Conservation (phyloP, 2,888 invertebrate species). For the Lasioglossum zephyrum region DNA sequence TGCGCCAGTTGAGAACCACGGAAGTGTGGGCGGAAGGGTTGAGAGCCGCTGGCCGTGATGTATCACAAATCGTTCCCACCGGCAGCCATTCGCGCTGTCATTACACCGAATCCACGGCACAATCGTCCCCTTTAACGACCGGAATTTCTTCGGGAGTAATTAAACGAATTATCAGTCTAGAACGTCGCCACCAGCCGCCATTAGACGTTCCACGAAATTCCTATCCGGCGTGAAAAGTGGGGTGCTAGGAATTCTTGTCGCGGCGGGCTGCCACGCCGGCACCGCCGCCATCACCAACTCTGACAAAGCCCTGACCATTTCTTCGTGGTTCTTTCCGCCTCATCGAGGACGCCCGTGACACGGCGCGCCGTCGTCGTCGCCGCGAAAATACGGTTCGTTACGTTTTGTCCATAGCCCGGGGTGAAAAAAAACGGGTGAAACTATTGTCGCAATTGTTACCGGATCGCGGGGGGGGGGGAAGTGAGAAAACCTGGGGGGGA, state of each 20-base stretch:
- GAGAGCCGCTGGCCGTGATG: neutral
- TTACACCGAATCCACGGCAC: conserved; percentile 19
- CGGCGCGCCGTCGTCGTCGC: conserved; percentile 16
- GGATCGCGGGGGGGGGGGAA: neutral
- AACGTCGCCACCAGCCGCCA: conserved; percentile 51
- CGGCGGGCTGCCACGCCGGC: conserved; percentile 11
- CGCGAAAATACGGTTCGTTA: conserved; percentile 61
- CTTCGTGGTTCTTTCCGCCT: conserved; percentile 21
- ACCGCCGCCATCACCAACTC: conserved; percentile 30
- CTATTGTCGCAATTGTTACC: conserved; percentile 38
- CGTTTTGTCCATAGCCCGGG: neutral
- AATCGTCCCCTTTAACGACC: conserved; percentile 43
- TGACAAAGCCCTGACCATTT: conserved; percentile 54
- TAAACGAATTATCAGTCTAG: conserved; percentile 62
- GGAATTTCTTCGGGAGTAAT: conserved; percentile 57
- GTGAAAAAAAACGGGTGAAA: conserved; percentile 19
- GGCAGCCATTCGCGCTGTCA: conserved; percentile 22
- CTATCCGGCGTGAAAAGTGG: conserved; percentile 36
- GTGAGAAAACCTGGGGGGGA: neutral
- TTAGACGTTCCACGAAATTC: conserved; percentile 57
- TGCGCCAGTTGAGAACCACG: neutral
- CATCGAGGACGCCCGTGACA: conserved; percentile 27
- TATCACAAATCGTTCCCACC: conserved; percentile 19
- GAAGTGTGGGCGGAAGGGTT: neutral
- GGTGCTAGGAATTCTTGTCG: conserved; percentile 27